Percentiles rank a stretch among this genome's conserved stretches.
Evolutionary conservation across 2,113 vertebrate species (phyloP).

Genomic region (Grammomys dolichurus): DNA sequence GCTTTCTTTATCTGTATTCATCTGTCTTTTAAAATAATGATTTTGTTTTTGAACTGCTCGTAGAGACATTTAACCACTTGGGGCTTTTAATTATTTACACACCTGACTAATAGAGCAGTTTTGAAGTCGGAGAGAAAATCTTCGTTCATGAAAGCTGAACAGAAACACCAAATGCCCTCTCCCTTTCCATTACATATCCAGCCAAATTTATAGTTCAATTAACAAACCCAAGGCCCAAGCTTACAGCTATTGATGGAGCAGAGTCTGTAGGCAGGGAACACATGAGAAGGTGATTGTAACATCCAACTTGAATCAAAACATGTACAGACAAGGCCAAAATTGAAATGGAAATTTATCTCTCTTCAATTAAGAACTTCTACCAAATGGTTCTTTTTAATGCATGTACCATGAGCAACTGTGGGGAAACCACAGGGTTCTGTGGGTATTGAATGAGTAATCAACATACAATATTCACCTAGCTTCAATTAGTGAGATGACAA

Average conservation of each 20-base stretch:
- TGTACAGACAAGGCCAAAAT: neutral
- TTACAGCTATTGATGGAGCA: neutral
- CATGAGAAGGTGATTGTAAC: neutral
- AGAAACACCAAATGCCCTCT: conserved; percentile 63
- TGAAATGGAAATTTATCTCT: neutral
- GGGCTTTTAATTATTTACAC: conserved; percentile 82
- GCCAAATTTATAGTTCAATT: conserved; percentile 47
- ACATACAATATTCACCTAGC: neutral
- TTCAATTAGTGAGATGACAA: neutral
- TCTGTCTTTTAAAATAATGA: conserved; percentile 79
- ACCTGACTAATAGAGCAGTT: conserved; percentile 59
- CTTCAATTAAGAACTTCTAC: conserved; percentile 11
- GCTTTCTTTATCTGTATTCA: conserved; percentile 64
- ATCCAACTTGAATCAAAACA: neutral
- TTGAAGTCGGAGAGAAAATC: conserved; percentile 58
- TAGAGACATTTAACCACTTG: conserved; percentile 82
- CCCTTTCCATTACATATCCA: conserved; percentile 18
- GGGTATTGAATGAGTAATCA: conserved; percentile 21
- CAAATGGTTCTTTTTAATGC: neutral
- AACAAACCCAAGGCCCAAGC: neutral
- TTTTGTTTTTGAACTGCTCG: conserved; percentile 78
- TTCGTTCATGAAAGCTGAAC: conserved; percentile 64
- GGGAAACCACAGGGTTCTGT: neutral
- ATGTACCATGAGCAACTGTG: neutral
- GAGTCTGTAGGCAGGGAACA: neutral